Evolutionary conservation across 2,113 vertebrate species (phyloP).

Genomic region (Tautogolabrus adspersus): DNA sequence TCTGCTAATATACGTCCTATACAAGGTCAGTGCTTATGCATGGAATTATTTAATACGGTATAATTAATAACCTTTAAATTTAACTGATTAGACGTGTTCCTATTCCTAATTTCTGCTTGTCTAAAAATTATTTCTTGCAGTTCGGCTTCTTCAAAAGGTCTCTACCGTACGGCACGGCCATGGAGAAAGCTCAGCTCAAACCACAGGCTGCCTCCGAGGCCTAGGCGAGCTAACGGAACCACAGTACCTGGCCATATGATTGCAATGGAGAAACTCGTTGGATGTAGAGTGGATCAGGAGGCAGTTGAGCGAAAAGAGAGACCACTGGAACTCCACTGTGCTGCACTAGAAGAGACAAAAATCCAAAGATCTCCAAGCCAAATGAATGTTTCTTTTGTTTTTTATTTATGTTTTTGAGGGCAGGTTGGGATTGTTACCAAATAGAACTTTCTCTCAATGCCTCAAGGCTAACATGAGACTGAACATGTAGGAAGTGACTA

Average conservation of each 20-base stretch:
- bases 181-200: constrained; percentile 97
- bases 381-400: constrained; percentile 83
- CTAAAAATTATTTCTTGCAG: constrained; percentile 66
- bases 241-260: constrained; percentile 70
- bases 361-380: constrained; percentile 80
- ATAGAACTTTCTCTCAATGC: constrained; percentile 43
- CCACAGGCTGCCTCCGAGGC: constrained; percentile 94
- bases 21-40: constrained; percentile 88
- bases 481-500: constrained; percentile 14
- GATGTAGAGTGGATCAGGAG: constrained; percentile 57
- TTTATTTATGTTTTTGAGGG: constrained; percentile 69
- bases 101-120: neutral
- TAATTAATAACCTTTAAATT: neutral
- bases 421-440: constrained; percentile 65
- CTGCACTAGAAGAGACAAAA: constrained; percentile 81
- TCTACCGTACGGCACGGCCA: constrained; percentile 91
- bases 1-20: constrained; percentile 92
- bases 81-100: neutral
- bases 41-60: neutral
- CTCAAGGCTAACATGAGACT: constrained; percentile 30
- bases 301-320: constrained; percentile 68
- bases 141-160: constrained; percentile 95
- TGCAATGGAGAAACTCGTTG: constrained; percentile 65
- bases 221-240: constrained; percentile 72
- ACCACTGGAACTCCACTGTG: constrained; percentile 86